Conservation (phyloP, 2,888 invertebrate species). For the Mythimna impura region DNA sequence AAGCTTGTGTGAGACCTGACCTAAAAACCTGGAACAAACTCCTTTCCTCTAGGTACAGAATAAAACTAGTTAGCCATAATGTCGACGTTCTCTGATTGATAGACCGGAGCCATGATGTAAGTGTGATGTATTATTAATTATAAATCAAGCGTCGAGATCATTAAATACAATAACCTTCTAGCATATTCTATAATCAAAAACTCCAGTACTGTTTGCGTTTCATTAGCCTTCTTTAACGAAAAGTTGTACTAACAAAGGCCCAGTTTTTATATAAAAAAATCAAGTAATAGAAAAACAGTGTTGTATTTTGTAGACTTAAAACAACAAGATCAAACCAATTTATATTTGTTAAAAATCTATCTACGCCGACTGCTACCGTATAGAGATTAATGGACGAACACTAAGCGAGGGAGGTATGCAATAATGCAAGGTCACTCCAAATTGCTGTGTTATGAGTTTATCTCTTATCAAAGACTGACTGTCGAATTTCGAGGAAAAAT, state of each 20-base stretch:
- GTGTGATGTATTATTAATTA: slow-evolving; percentile 43
- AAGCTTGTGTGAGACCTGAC: no score
- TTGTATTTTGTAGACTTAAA: slow-evolving; percentile 9
- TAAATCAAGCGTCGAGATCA: slow-evolving; percentile 38
- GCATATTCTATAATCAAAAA: slow-evolving; percentile 9
- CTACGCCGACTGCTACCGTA: slow-evolving; percentile 34
- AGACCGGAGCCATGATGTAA: slow-evolving; percentile 25
- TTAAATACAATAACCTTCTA: slow-evolving; percentile 32
- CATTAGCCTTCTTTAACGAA: background rate
- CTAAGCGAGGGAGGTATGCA: slow-evolving; percentile 34
- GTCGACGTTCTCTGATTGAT: slow-evolving; percentile 33
- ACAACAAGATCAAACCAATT: slow-evolving; percentile 29
- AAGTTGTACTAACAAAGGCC: background rate
- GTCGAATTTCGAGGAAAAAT: slow-evolving; percentile 22
- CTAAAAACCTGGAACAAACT: no score
- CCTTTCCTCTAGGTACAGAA: slow-evolving; percentile 1
- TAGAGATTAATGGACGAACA: slow-evolving; percentile 31
- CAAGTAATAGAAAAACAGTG: background rate
- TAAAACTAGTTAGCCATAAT: slow-evolving; percentile 10
- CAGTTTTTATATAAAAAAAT: background rate
- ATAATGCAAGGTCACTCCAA: slow-evolving; percentile 43
- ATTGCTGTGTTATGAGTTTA: slow-evolving; percentile 51
- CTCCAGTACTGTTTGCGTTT: slow-evolving; percentile 8
- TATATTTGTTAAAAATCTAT: slow-evolving; percentile 27
- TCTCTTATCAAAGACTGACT: slow-evolving; percentile 34